A percentile compares a stretch with the other conserved stretches of the same genome.
Evolutionary conservation across 2,888 invertebrate species (phyloP).

Genomic region (Tolmerus cingulatus): DNA sequence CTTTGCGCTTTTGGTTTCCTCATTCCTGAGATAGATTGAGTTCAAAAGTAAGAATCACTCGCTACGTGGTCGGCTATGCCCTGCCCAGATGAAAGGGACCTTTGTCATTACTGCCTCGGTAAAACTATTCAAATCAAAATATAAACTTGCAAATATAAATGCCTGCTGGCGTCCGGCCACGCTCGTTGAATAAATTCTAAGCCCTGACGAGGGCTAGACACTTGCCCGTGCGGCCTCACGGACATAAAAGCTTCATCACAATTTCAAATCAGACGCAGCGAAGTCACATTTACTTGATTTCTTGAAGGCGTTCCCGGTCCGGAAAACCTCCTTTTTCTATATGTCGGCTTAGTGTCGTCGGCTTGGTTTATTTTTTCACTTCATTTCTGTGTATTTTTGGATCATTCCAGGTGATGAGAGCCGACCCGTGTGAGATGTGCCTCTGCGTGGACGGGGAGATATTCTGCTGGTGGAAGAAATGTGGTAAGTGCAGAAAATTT

Average conservation of each 20-base stretch:
- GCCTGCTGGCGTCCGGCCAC: not conserved
- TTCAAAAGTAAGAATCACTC: not conserved
- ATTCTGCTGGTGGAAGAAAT: constrained; percentile 74
- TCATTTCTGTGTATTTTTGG: constrained; percentile 31
- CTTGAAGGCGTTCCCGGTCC: not conserved
- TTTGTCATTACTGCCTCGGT: not conserved
- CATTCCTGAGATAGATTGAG: not conserved
- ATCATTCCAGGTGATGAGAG: constrained; percentile 67
- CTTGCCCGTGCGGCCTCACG: not conserved
- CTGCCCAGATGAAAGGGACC: not conserved
- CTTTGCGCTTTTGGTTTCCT: not conserved
- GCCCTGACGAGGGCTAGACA: not conserved
- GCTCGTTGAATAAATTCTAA: not conserved
- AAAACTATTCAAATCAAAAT: constrained; percentile 26
- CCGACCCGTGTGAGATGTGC: constrained; percentile 71
- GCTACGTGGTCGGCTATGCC: not conserved
- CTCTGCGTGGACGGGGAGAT: constrained; percentile 72
- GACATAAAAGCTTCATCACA: constrained; percentile 46
- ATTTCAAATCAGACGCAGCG: constrained; percentile 47
- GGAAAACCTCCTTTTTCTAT: not conserved
- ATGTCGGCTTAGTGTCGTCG: constrained; percentile 19
- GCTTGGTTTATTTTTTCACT: constrained; percentile 23
- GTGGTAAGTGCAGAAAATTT: constrained; percentile 61
- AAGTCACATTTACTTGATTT: constrained; percentile 38
- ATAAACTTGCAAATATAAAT: constrained; percentile 30